Evolutionary conservation across 2,113 vertebrate genomes (phyloP).

Genomic region (Athene cunicularia): DNA sequence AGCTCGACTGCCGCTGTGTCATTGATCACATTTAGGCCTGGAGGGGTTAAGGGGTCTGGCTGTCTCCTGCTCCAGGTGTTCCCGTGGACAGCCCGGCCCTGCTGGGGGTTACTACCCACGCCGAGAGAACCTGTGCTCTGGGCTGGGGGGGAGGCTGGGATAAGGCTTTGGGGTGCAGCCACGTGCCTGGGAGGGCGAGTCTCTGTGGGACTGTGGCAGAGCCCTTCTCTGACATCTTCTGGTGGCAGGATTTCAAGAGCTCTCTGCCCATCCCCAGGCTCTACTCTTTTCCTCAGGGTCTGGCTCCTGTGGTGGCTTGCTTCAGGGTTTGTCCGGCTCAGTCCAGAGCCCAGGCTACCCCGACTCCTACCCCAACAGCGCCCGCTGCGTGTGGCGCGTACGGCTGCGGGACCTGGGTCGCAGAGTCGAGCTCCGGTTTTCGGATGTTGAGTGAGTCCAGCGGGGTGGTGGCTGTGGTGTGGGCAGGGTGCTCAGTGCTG

Average conservation of each 20-base stretch:
- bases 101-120: accelerated
- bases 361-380: not conserved
- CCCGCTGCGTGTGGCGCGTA: not conserved
- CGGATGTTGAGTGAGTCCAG: not conserved
- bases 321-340: not conserved
- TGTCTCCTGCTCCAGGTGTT: not conserved
- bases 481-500: not conserved
- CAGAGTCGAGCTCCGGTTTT: not conserved
- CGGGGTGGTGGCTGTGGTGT: too few relatives aligned
- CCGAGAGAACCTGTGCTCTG: not conserved
- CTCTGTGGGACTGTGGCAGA: not conserved
- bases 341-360: not conserved
- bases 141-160: not conserved
- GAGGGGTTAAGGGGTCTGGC: not conserved
- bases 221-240: accelerated
- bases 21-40: too few relatives aligned
- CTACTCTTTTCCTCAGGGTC: not conserved
- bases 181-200: accelerated
- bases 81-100: too few relatives aligned
- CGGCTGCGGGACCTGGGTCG: accelerated
- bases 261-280: accelerated
- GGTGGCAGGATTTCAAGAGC: accelerated
- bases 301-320: not conserved
- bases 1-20: not conserved
- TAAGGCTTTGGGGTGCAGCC: not conserved